Evolutionary conservation across 2,797 vertebrate species (phyloP).

Genomic region (Lithobates pipiens): DNA sequence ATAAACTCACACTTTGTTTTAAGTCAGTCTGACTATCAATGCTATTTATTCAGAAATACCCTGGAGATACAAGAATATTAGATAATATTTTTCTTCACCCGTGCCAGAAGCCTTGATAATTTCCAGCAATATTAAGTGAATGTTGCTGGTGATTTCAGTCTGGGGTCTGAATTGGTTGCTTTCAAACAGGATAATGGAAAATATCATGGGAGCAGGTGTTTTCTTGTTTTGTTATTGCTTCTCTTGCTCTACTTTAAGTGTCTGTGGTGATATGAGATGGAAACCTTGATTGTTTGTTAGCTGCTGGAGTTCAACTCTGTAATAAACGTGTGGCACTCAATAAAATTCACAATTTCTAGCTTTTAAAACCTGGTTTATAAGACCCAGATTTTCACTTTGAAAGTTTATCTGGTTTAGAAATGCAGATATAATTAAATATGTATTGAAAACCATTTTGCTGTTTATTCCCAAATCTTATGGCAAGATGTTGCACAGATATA

Average conservation of each 20-base stretch:
- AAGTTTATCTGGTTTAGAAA: not conserved
- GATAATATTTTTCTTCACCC: no score
- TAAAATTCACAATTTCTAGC: constrained; percentile 39
- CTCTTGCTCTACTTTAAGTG: constrained; percentile 49
- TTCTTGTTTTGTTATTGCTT: constrained; percentile 61
- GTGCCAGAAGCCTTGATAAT: constrained; percentile 46
- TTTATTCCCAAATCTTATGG: no score
- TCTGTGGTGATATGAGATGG: constrained; percentile 58
- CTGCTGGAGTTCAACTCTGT: constrained; percentile 50
- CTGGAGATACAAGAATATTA: no score
- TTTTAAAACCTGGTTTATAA: constrained; percentile 35
- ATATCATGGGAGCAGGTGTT: constrained; percentile 61
- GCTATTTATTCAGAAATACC: no score
- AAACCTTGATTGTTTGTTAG: constrained; percentile 57
- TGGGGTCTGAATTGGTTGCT: constrained; percentile 33
- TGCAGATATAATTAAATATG: no score
- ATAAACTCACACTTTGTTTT: no score
- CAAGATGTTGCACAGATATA: no score
- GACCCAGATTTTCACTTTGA: not conserved
- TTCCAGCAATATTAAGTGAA: constrained; percentile 57
- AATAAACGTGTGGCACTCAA: constrained; percentile 56
- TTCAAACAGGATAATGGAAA: constrained; percentile 56
- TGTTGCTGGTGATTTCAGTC: constrained; percentile 50
- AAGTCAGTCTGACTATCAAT: no score
- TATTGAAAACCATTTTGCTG: no score